Evolutionary conservation across 2,888 invertebrate species (phyloP).

Genomic region (Sceliomorpha sp.): DNA sequence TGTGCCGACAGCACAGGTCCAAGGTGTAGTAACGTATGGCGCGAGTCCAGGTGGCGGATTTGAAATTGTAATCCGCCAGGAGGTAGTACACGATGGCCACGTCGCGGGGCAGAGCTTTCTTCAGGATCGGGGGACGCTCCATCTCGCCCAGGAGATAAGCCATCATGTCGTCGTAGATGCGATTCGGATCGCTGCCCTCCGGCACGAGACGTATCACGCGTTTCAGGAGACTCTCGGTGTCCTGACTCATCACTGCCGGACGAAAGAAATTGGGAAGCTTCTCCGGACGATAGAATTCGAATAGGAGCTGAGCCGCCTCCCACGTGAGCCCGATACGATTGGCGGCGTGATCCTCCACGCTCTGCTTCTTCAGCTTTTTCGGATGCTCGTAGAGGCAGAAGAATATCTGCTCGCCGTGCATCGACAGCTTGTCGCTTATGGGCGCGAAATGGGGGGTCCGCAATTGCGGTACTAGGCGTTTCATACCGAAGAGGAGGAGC

Average conservation of each 20-base stretch:
- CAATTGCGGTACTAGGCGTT: slow-evolving; percentile 86
- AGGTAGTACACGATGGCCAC: slow-evolving; percentile 91
- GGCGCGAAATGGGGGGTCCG: too few species aligned
- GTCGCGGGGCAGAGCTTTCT: slow-evolving; percentile 82
- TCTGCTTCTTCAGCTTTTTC: slow-evolving; percentile 73
- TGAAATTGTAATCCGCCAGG: slow-evolving; percentile 96
- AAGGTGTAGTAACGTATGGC: slow-evolving; percentile 91
- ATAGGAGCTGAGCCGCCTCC: slow-evolving; percentile 87
- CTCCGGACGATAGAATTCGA: slow-evolving; percentile 90
- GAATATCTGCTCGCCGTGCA: slow-evolving; percentile 91
- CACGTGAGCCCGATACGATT: slow-evolving; percentile 86
- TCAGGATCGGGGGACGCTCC: slow-evolving; percentile 82
- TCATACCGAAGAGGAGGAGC: slow-evolving; percentile 89
- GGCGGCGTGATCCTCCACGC: slow-evolving; percentile 89
- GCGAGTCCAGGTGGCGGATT: slow-evolving; percentile 82
- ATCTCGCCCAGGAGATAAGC: slow-evolving; percentile 85
- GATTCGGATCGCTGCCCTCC: slow-evolving; percentile 85
- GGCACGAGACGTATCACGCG: slow-evolving; percentile 87
- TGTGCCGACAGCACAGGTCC: slow-evolving; percentile 90
- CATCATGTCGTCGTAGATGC: slow-evolving; percentile 84
- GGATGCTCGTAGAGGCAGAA: slow-evolving; percentile 94
- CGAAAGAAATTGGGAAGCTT: slow-evolving; percentile 90
- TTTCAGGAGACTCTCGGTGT: slow-evolving; percentile 88
- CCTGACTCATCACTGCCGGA: slow-evolving; percentile 89
- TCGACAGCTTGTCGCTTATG: slow-evolving; percentile 86